A percentile compares a stretch with the other conserved stretches of the same genome.
Evolutionary conservation across 2,888 invertebrate species (phyloP).

Genomic region (Stratiomys singularior): DNA sequence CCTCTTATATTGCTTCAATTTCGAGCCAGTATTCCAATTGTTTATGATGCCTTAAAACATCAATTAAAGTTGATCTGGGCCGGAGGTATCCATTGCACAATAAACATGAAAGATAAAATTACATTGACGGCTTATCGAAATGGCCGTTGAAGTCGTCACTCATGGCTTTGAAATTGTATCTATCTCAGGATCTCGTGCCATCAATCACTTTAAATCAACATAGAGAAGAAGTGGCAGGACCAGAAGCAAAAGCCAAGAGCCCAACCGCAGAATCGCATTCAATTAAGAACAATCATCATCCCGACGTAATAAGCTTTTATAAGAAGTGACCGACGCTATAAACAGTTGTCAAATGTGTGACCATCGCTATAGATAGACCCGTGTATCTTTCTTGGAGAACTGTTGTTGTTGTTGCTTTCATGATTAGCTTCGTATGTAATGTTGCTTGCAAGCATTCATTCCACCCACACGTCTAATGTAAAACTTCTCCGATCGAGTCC

Average conservation of each 20-base stretch:
- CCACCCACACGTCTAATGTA: slow-evolving; percentile 17
- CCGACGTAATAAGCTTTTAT: slow-evolving; percentile 21
- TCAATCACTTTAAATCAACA: slow-evolving; percentile 31
- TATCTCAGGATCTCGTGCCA: slow-evolving; percentile 39
- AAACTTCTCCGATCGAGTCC: neutral
- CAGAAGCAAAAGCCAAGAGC: slow-evolving; percentile 1
- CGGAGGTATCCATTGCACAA: slow-evolving; percentile 4
- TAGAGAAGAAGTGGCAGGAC: neutral
- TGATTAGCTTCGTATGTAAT: neutral
- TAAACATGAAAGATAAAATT: slow-evolving; percentile 17
- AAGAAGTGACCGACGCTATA: slow-evolving; percentile 34
- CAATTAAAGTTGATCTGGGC: neutral
- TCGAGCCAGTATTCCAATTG: neutral
- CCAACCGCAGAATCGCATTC: slow-evolving; percentile 36
- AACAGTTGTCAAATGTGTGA: slow-evolving; percentile 2
- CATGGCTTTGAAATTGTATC: slow-evolving; percentile 9
- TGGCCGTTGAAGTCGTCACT: neutral
- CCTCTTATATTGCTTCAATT: neutral
- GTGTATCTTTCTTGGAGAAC: neutral
- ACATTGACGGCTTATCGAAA: slow-evolving; percentile 13
- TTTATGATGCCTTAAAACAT: neutral
- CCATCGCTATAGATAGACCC: neutral
- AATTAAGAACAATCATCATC: slow-evolving; percentile 30
- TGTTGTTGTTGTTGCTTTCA: neutral
- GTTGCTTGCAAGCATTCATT: neutral